These are phyloP conservation scores for Drosophila pegasa DNA, from an alignment of 2,888 invertebrate genomes.

Conservation along the genomic window DNA sequence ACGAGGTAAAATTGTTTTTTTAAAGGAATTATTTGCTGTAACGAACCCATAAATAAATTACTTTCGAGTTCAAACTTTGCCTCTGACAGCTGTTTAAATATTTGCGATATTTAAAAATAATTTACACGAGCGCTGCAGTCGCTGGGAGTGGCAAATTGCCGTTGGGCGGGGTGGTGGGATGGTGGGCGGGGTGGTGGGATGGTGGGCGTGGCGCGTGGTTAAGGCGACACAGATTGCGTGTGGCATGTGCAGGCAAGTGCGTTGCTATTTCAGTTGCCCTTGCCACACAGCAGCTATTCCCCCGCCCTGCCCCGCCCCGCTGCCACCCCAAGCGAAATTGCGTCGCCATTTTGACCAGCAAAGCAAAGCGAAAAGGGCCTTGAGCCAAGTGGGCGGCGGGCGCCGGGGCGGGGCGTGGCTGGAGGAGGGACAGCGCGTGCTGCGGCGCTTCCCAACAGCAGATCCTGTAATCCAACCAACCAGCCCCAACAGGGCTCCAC, in stretches of 20 bases:
- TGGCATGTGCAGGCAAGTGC: conserved; percentile 56
- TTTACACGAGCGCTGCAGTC: conserved; percentile 15
- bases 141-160: neutral
- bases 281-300: conserved; percentile 1
- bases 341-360: conserved; percentile 31
- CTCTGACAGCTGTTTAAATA: conserved; percentile 69
- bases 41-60: neutral
- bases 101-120: conserved; percentile 63
- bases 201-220: conserved; percentile 3
- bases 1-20: neutral
- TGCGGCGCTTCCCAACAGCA: neutral
- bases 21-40: neutral
- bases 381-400: conserved; percentile 3
- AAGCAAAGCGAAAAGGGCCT: neutral
- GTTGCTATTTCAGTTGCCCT: conserved; percentile 31
- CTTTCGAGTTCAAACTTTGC: neutral
- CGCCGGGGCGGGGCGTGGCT: fast-evolving
- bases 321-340: conserved; percentile 8
- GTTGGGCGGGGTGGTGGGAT: neutral
- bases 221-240: conserved; percentile 46
- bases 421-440: conserved; percentile 15
- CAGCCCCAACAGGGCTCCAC: neutral
- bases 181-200: neutral
- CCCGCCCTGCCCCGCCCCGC: too few relatives aligned
- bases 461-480: conserved; percentile 50